Base-by-base conservation (phyloP, 2,113 vertebrate species). In the Sinocyclocheilus anophthalmus region DNA sequence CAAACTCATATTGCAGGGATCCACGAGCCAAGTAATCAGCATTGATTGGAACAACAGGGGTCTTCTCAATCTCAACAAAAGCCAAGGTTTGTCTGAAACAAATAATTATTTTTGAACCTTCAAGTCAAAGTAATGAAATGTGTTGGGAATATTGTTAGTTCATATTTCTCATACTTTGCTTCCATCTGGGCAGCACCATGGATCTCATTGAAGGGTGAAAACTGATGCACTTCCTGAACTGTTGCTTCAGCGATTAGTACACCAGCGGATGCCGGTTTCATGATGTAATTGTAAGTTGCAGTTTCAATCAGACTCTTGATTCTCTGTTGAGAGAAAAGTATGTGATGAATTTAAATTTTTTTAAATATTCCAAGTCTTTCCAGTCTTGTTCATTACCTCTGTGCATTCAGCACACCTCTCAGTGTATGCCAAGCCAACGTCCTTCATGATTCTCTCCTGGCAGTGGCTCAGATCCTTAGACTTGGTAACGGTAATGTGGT, bases 391-490 rank as follows among this genome's bases (percentile, higher is more conserved):
- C 7, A 70, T 63, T 90, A 96, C 96, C 93, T 91, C 48, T 45
- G 89, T 24, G 11, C 92, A 95, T 1, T 90, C 91, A 4, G 50
- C 82, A 86, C 92, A 94, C 61, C 87, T 90, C 22, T 96, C 92
- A 61, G 92, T 76, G 84, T 95, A 96, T 87, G 94, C 93, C 87
- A 93, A 89, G 53, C 96, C 96, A 20, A 94, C 67, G 0, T 93
- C 93, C 88, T 91, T 94, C 18, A 83, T 50, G 84, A 94, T 86
- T 86, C 92, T 96, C n/a, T 96, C 94, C 84, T 96, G 94, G 76
- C 96, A 97, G 59, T 95, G 92, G 81, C 91, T 95, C 82, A 96
- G 86, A 87, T 97, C 95, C 78, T 95, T 94, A 24, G 94, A 94
- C 91, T 95, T 97, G 75, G 92, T 95, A 45, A 96, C 42, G 61